Evolutionary conservation across 1,140 invertebrate species (phyloP).

Genomic region (Drosophila parabipectinata): DNA sequence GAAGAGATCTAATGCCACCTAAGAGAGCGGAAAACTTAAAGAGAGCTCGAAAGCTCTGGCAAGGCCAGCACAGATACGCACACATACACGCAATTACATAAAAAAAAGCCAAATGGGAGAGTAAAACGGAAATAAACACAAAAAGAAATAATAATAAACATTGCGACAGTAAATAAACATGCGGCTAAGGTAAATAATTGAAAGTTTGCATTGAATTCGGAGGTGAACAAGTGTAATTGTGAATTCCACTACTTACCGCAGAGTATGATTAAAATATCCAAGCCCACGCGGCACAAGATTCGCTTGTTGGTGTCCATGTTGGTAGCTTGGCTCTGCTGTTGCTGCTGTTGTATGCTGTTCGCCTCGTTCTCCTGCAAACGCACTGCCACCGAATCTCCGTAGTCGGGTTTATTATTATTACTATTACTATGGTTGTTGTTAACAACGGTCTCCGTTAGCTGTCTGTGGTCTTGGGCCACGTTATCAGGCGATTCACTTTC

Average conservation of each 20-base stretch:
- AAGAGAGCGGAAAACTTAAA: neutral
- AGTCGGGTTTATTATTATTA: slow-evolving; percentile 32
- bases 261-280: slow-evolving; percentile 73
- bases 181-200: slow-evolving; percentile 17
- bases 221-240: slow-evolving; percentile 22
- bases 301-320: slow-evolving; percentile 81
- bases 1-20: neutral
- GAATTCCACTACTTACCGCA: slow-evolving; percentile 67
- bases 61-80: neutral
- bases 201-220: slow-evolving; percentile 21
- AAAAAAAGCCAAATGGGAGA: slow-evolving; percentile 22
- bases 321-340: slow-evolving; percentile 21
- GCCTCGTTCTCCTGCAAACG: slow-evolving; percentile 32
- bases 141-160: slow-evolving; percentile 63
- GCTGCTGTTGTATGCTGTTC: slow-evolving; percentile 4
- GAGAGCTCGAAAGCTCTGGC: slow-evolving; percentile 17
- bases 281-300: slow-evolving; percentile 70
- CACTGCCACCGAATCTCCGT: slow-evolving; percentile 47
- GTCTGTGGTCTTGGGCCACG: slow-evolving; percentile 55
- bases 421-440: slow-evolving; percentile 18
- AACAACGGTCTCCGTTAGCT: slow-evolving; percentile 16
- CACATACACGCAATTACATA: slow-evolving; percentile 40
- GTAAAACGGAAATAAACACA: slow-evolving; percentile 10
- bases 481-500: slow-evolving; percentile 45
- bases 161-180: slow-evolving; percentile 48